Evolutionary conservation across 2,797 vertebrate genomes (phyloP).

Genomic region (Sebastolobus alascanus): DNA sequence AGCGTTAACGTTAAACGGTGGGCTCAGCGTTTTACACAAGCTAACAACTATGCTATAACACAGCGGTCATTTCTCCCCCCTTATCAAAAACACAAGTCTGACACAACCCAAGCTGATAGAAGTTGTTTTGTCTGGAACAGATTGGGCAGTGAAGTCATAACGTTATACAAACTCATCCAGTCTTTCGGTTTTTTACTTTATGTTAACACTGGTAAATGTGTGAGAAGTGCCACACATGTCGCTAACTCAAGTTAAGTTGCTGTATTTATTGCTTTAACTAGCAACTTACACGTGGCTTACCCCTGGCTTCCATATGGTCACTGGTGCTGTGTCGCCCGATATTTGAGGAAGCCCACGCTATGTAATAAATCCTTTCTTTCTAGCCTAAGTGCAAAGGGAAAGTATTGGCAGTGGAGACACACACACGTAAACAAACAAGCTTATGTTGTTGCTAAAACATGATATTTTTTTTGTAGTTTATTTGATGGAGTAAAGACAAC

Average conservation of each 20-base stretch:
- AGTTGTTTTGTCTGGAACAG: not conserved
- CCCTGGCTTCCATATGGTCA: slow-evolving; percentile 62
- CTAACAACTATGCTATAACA: not conserved
- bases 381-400: not conserved
- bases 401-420: not conserved
- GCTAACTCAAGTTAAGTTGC: not conserved
- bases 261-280: slow-evolving; percentile 32
- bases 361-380: not conserved
- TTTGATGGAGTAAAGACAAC: slow-evolving; percentile 22
- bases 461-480: not conserved
- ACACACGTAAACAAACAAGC: not conserved
- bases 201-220: not conserved
- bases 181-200: not conserved
- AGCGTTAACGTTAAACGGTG: not conserved
- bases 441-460: not conserved
- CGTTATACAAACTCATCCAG: slow-evolving; percentile 12
- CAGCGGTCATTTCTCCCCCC: not conserved
- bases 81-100: not conserved
- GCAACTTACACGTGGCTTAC: slow-evolving; percentile 68
- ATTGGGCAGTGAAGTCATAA: not conserved
- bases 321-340: slow-evolving; percentile 13
- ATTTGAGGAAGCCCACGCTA: slow-evolving; percentile 4
- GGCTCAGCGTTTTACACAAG: not conserved
- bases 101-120: not conserved
- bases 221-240: not conserved